Percentiles rank a stretch among this genome's conserved stretches.
These are phyloP conservation scores for Sturnus vulgaris DNA, from an alignment of 2,113 vertebrate species.

Conservation along the genomic window DNA sequence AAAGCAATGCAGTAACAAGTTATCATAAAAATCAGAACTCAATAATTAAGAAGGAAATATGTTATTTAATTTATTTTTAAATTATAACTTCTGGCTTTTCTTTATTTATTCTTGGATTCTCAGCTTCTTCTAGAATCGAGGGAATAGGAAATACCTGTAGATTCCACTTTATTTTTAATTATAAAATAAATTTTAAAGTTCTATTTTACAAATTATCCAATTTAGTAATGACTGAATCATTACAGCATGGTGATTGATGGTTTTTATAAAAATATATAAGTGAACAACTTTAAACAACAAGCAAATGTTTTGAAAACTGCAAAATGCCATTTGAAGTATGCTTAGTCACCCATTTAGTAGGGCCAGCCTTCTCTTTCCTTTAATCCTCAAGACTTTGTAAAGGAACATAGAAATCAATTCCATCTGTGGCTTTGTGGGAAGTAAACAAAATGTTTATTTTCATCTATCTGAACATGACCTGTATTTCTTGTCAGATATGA, in stretches of 20 bases:
- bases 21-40: not conserved
- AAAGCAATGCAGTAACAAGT: not conserved
- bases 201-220: not conserved
- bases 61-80: not conserved
- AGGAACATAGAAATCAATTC: constrained; percentile 3
- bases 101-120: not conserved
- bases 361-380: not conserved
- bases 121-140: not conserved
- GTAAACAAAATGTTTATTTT: not conserved
- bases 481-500: not conserved
- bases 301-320: not conserved
- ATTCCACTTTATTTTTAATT: not conserved
- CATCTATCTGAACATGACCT: not conserved
- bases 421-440: not conserved
- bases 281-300: not conserved
- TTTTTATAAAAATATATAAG: not conserved
- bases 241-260: no score
- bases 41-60: not conserved
- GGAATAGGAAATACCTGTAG: not conserved
- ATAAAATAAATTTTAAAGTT: not conserved
- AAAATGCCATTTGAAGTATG: not conserved
- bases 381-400: not conserved
- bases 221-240: not conserved
- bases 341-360: not conserved
- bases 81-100: rapidly evolving